Percentiles rank a stretch among this genome's conserved stretches.
Evolutionary conservation across 2,113 vertebrate genomes (phyloP).

Genomic region (Corythoichthys haematopterus): DNA sequence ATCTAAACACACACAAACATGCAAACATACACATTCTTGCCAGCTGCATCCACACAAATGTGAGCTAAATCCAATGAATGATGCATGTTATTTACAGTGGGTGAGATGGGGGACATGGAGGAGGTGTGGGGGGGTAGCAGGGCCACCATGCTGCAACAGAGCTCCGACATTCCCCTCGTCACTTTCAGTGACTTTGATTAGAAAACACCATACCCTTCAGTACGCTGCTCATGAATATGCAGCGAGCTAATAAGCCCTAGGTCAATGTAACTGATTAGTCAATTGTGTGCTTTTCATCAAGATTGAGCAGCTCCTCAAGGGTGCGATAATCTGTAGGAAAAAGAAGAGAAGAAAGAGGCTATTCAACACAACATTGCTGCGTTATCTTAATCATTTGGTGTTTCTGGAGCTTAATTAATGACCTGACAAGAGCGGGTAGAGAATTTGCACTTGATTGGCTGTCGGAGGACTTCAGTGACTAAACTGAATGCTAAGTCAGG

Average conservation of each 20-base stretch:
- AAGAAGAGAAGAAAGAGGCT: conserved; percentile 66
- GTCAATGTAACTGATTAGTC: conserved; percentile 81
- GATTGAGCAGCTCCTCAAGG: conserved; percentile 76
- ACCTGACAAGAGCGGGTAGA: conserved; percentile 70
- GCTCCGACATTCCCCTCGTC: conserved; percentile 29
- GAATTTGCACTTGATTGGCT: conserved; percentile 62
- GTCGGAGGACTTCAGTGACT: conserved; percentile 60
- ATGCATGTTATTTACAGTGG: conserved; percentile 70
- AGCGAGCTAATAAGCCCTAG: conserved; percentile 60
- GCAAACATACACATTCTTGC: conserved; percentile 34
- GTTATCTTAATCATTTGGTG: conserved; percentile 75
- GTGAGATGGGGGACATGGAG: conserved; percentile 19
- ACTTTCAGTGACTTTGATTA: conserved; percentile 81
- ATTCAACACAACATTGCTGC: conserved; percentile 67
- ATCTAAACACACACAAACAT: conserved; percentile 19
- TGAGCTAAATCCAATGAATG: conserved; percentile 74
- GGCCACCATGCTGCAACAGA: conserved; percentile 24
- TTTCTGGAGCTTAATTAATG: conserved; percentile 75
- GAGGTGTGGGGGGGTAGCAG: conserved; percentile 14
- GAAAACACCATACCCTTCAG: conserved; percentile 70
- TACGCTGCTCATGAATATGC: conserved; percentile 82
- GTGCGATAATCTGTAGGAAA: conserved; percentile 72
- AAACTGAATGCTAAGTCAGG: conserved; percentile 57
- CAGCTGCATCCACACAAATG: conserved; percentile 66
- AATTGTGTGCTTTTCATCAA: conserved; percentile 80